Percentiles rank a stretch among this genome's conserved stretches.
These are phyloP conservation scores for Hyperoplus immaculatus DNA, from an alignment of 2,797 vertebrate genomes.

Conservation along the genomic window DNA sequence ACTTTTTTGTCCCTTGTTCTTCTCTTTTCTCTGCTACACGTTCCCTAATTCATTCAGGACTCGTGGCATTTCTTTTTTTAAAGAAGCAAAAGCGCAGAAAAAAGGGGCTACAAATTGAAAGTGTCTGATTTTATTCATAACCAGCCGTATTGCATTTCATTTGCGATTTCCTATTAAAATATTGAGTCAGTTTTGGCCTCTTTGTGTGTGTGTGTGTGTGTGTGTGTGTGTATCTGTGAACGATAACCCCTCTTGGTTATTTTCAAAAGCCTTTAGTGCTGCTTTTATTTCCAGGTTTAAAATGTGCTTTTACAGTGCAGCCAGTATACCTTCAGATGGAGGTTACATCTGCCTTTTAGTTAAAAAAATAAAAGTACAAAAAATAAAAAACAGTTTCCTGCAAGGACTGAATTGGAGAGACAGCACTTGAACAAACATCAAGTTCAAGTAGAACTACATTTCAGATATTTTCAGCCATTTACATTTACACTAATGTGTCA, in stretches of 20 bases:
- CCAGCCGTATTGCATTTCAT: constrained; percentile 16
- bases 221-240: constrained; percentile 2
- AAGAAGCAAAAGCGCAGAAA: neutral
- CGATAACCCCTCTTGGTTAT: neutral
- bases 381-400: neutral
- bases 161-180: constrained; percentile 20
- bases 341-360: neutral
- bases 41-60: neutral
- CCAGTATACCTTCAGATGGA: constrained; percentile 1
- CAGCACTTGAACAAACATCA: constrained; percentile 1
- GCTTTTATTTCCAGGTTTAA: constrained; percentile 9
- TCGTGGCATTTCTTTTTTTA: neutral
- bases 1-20: constrained; percentile 19
- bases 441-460: neutral
- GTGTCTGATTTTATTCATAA: constrained; percentile 25
- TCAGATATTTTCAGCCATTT: neutral
- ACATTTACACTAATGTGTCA: no score
- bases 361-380: neutral
- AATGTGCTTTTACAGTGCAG: neutral
- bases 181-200: neutral
- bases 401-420: neutral
- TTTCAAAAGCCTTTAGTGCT: neutral
- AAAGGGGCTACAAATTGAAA: constrained; percentile 8
- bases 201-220: neutral
- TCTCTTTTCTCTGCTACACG: neutral